Percentiles rank a stretch among this genome's conserved stretches.
Evolutionary conservation across 92 coral and sea anemone species (phyloP).

Genomic region (Porites divaricata): DNA sequence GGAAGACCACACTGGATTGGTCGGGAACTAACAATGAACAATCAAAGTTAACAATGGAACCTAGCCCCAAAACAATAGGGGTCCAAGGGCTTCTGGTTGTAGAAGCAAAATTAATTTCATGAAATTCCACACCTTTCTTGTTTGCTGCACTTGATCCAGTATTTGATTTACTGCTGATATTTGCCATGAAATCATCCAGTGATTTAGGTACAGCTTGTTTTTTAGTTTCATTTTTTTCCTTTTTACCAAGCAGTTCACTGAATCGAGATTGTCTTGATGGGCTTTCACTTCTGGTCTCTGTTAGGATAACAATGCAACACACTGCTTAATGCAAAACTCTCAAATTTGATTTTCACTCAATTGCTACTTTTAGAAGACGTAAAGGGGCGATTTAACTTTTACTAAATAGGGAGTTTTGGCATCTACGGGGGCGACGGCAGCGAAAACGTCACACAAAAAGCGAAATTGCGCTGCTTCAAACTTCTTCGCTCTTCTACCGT

Average conservation of each 20-base stretch:
- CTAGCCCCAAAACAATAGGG: accelerated
- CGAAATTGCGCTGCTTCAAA: no score
- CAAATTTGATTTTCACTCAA: no score
- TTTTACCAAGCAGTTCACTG: constrained; percentile 84
- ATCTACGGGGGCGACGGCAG: no score
- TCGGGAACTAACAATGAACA: neutral
- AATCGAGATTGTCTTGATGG: constrained; percentile 63
- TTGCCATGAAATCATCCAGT: constrained; percentile 96
- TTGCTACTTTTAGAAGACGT: no score
- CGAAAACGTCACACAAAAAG: no score
- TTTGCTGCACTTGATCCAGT: constrained; percentile 40
- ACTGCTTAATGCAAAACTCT: no score
- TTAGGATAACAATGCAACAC: neutral
- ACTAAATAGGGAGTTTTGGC: no score
- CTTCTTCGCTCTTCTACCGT: no score
- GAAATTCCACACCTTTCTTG: constrained; percentile 60
- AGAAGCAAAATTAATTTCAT: neutral
- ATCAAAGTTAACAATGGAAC: no score
- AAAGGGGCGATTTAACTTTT: no score
- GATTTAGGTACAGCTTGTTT: constrained; percentile 78
- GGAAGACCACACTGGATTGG: neutral
- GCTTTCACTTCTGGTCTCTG: constrained; percentile 51
- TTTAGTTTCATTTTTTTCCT: constrained; percentile 70
- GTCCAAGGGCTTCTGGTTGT: neutral
- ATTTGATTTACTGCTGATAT: constrained; percentile 69